Evolutionary conservation across 1,140 invertebrate genomes (phyloP).

Genomic region (Aphelenchoides besseyi): DNA sequence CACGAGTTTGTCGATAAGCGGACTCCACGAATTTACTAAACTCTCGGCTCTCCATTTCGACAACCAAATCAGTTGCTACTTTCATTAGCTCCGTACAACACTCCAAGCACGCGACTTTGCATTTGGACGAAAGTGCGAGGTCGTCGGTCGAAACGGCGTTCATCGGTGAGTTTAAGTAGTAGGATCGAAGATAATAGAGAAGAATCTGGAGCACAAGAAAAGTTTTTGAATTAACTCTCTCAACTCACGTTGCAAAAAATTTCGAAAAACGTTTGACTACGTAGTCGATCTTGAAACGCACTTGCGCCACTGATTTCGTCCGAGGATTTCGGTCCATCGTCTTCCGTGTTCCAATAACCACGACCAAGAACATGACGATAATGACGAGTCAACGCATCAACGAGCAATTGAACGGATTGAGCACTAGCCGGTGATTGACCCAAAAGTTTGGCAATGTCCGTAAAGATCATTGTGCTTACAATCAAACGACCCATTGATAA

Average conservation of each 20-base stretch:
- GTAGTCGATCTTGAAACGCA: slow-evolving; percentile 23
- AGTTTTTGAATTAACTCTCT: not conserved
- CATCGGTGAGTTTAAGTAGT: slow-evolving; percentile 60
- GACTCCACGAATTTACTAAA: slow-evolving; percentile 79
- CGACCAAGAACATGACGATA: slow-evolving; percentile 57
- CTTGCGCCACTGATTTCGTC: slow-evolving; percentile 17
- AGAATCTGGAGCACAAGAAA: slow-evolving; percentile 40
- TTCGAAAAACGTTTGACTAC: slow-evolving; percentile 45
- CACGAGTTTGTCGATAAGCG: slow-evolving; percentile 76
- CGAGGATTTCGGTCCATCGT: slow-evolving; percentile 18
- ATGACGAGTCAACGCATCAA: slow-evolving; percentile 53
- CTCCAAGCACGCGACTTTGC: slow-evolving; percentile 68
- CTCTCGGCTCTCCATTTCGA: slow-evolving; percentile 73
- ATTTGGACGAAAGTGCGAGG: slow-evolving; percentile 53
- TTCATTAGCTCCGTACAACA: slow-evolving; percentile 75
- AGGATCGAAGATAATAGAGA: slow-evolving; percentile 59
- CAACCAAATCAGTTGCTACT: slow-evolving; percentile 77
- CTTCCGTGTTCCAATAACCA: slow-evolving; percentile 50
- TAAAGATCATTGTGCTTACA: slow-evolving; percentile 55
- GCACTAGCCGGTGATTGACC: not conserved
- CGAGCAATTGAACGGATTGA: slow-evolving; percentile 29
- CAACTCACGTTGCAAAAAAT: slow-evolving; percentile 38
- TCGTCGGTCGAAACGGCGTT: slow-evolving; percentile 52
- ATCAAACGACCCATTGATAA: slow-evolving; percentile 43
- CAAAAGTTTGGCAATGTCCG: slow-evolving; percentile 39